Evolutionary conservation across 2,888 invertebrate genomes (phyloP), one percentile per base, ranked within the genome.

Genomic region (Chrysotoxum bicinctum): DNA sequence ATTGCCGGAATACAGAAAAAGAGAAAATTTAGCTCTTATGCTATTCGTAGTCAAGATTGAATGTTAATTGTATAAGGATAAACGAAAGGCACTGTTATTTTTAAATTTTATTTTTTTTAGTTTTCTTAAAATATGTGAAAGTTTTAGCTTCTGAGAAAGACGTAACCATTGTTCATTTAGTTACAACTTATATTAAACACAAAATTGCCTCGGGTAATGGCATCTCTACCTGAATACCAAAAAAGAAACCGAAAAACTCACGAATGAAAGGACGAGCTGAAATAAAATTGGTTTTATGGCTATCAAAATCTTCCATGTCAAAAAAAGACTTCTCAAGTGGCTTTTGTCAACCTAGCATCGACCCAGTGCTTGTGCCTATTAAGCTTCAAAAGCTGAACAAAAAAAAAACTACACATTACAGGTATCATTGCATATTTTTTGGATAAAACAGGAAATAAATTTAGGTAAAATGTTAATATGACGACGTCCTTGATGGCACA

Each of bases 401-500:
- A 58, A 40, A 19, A 64, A n/a, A 4, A 1, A 2, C 0, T 2
- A 40, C 9, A 70, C 12, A 54, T 1, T 35, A 8, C 8, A 19
- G n/a, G 10, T 56, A 40, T 45, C 30, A 30, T 43, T 78, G 68
- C 78, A 69, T 64, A 64, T 64, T 74, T 79, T 79, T 70, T 3
- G 16, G 52, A 56, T 52, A 56, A 75, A 76, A 68, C 21, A 75
- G 50, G 43, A 70, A 64, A 79, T 79, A 84, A 79, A 75, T 84
- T 84, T 72, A 84, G 84, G 84, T 84, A 75, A 75, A 75, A 64
- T 60, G 54, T 60, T 75, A 66, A 72, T 79, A 79, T 72, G 75
- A 72, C 58, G 75, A 72, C 58, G 75, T 76, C 75, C 75, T 66
- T 80, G 84, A 74, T 66, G 58, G 69, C 74, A 68, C 26, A 30